These are phyloP conservation scores for Cephus pygmeus DNA, from an alignment of 2,888 invertebrate species.

Conservation along the genomic window DNA sequence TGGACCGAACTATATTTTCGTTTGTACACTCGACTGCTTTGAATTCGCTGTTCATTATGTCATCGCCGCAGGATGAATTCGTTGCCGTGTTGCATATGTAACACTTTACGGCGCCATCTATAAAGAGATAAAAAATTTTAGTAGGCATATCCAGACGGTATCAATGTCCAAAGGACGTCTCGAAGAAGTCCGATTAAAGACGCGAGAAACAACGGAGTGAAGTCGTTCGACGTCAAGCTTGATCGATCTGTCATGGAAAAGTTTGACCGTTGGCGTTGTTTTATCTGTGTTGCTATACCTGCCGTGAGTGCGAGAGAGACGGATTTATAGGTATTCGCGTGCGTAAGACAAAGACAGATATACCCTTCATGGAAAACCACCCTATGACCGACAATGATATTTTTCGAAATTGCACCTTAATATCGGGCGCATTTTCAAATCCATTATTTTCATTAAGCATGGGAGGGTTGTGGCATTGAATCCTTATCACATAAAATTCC, in stretches of 20 bases:
- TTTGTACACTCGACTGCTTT: conserved; percentile 27
- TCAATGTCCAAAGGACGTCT: background rate
- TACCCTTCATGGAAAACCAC: too few species aligned
- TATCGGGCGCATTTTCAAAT: too few species aligned
- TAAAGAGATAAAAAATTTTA: conserved; percentile 1
- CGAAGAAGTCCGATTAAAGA: background rate
- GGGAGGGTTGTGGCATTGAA: too few species aligned
- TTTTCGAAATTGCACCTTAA: too few species aligned
- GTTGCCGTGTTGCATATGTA: conserved; percentile 48
- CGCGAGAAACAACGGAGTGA: background rate
- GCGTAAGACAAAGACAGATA: too few species aligned
- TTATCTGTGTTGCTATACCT: too few species aligned
- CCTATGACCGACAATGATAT: too few species aligned
- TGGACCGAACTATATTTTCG: conserved; percentile 18
- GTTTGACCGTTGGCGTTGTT: too few species aligned
- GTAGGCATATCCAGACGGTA: background rate
- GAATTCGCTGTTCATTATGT: conserved; percentile 24
- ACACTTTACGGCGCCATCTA: conserved; percentile 51
- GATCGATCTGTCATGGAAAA: background rate
- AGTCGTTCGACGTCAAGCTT: background rate
- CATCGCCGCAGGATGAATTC: conserved; percentile 33
- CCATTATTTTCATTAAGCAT: too few species aligned
- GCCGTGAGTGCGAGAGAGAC: too few species aligned
- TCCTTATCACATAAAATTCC: too few species aligned
- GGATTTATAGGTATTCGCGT: too few species aligned